These are phyloP conservation scores for Myiagra hebetior DNA, from an alignment of 2,113 vertebrate species.

Conservation along the genomic window DNA sequence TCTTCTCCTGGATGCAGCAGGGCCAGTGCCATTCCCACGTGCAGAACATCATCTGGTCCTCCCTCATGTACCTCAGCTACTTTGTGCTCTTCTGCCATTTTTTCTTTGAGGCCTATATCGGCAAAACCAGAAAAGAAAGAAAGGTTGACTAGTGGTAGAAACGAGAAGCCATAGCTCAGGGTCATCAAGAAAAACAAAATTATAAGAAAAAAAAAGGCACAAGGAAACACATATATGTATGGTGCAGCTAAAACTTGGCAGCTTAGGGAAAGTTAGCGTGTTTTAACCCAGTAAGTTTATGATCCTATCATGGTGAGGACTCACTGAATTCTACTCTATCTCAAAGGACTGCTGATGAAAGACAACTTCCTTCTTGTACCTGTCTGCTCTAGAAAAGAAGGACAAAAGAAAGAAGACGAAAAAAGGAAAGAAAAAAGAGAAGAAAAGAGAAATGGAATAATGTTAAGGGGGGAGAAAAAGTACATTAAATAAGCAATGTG, in stretches of 20 bases:
- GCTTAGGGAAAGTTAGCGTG: slow-evolving; percentile 73
- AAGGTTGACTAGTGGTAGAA: slow-evolving; percentile 70
- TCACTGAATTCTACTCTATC: slow-evolving; percentile 71
- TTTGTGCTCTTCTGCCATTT: slow-evolving; percentile 98
- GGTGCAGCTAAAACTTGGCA: slow-evolving; percentile 79
- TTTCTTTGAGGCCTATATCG: slow-evolving; percentile 94
- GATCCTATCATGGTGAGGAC: slow-evolving; percentile 78
- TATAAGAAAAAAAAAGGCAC: slow-evolving; percentile 77
- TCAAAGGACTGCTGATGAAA: slow-evolving; percentile 68
- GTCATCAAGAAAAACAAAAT: slow-evolving; percentile 77
- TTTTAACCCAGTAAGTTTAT: slow-evolving; percentile 78
- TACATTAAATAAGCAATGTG: slow-evolving; percentile 11
- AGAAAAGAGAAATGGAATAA: background rate
- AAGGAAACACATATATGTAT: slow-evolving; percentile 74
- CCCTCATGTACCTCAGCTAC: slow-evolving; percentile 99
- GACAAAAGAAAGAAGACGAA: background rate
- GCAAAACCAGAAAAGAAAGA: slow-evolving; percentile 79
- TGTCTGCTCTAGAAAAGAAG: slow-evolving; percentile 58
- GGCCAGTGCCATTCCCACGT: slow-evolving; percentile 95
- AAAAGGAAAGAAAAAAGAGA: background rate
- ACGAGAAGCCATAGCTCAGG: slow-evolving; percentile 79
- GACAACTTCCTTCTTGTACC: slow-evolving; percentile 57
- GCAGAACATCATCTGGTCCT: slow-evolving; percentile 98
- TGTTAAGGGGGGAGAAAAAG: background rate
- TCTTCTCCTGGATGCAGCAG: slow-evolving; percentile 98